Percentiles rank a stretch among this genome's conserved stretches.
phyloP scores from a whole-genome alignment of 1,140 invertebrate genomes.

The Paralvinella palmiformis region DNA sequence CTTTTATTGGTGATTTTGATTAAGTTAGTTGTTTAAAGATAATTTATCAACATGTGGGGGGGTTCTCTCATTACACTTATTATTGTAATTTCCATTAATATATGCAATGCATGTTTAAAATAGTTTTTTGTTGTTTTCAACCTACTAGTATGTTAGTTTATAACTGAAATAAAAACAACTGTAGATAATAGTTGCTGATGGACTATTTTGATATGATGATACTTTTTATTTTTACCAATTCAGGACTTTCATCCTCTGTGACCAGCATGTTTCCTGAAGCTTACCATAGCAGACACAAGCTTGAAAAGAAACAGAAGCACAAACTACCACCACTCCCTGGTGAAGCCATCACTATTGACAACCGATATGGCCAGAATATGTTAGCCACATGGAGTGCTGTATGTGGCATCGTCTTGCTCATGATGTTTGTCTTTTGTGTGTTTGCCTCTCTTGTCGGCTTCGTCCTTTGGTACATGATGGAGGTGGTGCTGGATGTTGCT shows the following conservation, averaged over 20 bases:
- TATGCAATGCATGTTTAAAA: too few relatives aligned
- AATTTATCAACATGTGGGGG: too few relatives aligned
- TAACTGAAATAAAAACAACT: too few relatives aligned
- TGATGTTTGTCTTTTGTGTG: background rate
- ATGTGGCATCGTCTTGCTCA: background rate
- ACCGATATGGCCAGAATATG: background rate
- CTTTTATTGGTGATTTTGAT: too few relatives aligned
- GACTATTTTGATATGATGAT: too few relatives aligned
- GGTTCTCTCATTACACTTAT: too few relatives aligned
- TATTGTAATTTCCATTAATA: too few relatives aligned
- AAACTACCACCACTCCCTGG: background rate
- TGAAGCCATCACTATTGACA: background rate
- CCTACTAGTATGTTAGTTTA: too few relatives aligned
- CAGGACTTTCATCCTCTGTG: background rate
- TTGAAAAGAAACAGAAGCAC: background rate
- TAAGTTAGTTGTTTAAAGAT: too few relatives aligned
- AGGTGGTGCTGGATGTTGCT: background rate
- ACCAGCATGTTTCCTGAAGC: background rate
- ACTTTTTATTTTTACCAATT: too few relatives aligned
- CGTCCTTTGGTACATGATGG: background rate
- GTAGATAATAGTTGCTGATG: too few relatives aligned
- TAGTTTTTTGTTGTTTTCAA: too few relatives aligned
- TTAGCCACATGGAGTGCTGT: background rate
- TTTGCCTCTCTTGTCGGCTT: background rate
- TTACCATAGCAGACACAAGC: background rate